These are phyloP conservation scores for Caenorhabditis sp. DNA, from an alignment of 2,888 invertebrate species.

Conservation along the genomic window DNA sequence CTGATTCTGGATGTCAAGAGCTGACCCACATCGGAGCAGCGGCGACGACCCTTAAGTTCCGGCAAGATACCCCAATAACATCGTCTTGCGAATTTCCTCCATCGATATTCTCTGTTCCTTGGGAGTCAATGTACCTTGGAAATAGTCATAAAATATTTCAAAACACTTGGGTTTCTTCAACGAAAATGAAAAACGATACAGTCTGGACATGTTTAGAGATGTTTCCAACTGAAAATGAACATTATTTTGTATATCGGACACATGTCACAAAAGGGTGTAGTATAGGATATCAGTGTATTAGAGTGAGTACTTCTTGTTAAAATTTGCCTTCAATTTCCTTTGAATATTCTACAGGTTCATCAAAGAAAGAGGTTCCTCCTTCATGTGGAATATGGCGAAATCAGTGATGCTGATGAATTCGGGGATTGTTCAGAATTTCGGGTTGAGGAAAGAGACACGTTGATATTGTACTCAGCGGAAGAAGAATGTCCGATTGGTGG, in stretches of 20 bases:
- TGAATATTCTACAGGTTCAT: too few species aligned
- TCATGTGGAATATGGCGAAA: conserved; percentile 37
- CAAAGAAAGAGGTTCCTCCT: conserved; percentile 24
- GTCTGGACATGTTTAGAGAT: conserved; percentile 43
- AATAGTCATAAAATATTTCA: conserved; percentile 33
- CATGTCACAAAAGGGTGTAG: conserved; percentile 48
- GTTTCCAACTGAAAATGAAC: conserved; percentile 15
- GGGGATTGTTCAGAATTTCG: conserved; percentile 42
- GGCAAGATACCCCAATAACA: conserved; percentile 37
- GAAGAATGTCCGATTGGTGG: conserved; percentile 39
- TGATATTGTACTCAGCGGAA: conserved; percentile 32
- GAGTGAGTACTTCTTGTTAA: too few species aligned
- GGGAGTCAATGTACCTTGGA: conserved; percentile 41
- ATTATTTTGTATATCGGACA: conserved; percentile 20
- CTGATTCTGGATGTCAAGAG: conserved; percentile 52
- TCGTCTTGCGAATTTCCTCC: conserved; percentile 26
- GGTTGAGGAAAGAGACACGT: conserved; percentile 35
- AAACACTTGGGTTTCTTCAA: conserved; percentile 38
- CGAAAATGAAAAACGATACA: conserved; percentile 40
- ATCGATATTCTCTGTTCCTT: conserved; percentile 16
- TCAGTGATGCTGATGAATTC: conserved; percentile 19
- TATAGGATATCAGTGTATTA: conserved; percentile 48
- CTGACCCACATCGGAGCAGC: conserved; percentile 47
- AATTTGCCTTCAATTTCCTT: too few species aligned
- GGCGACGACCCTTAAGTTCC: conserved; percentile 39